Conservation (phyloP, 2,113 vertebrate species). For the Spilogale gracilis region DNA sequence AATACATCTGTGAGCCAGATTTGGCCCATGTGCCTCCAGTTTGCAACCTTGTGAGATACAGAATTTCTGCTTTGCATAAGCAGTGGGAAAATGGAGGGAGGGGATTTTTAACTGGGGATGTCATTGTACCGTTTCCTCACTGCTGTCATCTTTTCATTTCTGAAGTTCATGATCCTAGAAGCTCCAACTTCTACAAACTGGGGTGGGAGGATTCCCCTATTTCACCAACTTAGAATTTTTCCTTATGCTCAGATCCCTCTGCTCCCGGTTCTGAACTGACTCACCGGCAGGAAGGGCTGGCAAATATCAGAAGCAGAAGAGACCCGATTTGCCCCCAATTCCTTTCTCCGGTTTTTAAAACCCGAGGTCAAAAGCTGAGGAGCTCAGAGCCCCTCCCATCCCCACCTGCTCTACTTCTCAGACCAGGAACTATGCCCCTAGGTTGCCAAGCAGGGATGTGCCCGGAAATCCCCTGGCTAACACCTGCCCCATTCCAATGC, state of each 20-base stretch:
- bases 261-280: background rate
- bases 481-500: background rate
- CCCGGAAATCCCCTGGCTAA: background rate
- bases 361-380: background rate
- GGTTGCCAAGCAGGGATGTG: background rate
- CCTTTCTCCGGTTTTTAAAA: background rate
- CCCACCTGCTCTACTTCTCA: background rate
- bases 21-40: background rate
- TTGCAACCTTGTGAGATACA: background rate
- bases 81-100: background rate
- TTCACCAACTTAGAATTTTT: background rate
- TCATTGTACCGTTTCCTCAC: background rate
- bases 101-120: background rate
- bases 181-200: background rate
- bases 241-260: background rate
- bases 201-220: background rate
- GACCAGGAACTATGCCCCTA: background rate
- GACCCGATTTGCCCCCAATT: background rate
- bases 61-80: constrained; percentile 47
- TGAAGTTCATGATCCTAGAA: constrained; percentile 18
- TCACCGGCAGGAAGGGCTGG: background rate
- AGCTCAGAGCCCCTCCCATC: background rate
- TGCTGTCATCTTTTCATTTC: background rate
- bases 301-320: background rate
- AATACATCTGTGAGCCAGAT: background rate